Percentiles rank a stretch among this genome's conserved stretches.
Conservation (phyloP, 37 sponge, comb jelly and placozoan species). For the Chondrosia reniformis region DNA sequence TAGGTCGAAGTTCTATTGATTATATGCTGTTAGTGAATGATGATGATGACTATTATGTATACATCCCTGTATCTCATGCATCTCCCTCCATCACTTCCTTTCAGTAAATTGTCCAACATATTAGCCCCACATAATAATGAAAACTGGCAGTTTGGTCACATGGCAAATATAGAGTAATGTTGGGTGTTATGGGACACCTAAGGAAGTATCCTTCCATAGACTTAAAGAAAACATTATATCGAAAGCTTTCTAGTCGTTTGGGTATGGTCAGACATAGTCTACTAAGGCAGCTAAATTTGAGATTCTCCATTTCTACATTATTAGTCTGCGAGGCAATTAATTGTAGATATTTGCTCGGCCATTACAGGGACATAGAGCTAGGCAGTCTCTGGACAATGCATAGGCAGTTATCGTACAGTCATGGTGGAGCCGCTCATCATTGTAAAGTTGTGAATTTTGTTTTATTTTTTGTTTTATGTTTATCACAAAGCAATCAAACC, state of each 20-base stretch:
- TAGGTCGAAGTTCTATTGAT: too few relatives aligned
- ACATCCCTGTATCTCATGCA: too few relatives aligned
- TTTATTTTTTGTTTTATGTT: neutral
- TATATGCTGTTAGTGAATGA: too few relatives aligned
- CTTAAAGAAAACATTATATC: neutral
- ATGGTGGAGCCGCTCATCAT: too few relatives aligned
- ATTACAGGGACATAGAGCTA: neutral
- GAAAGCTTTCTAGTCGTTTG: neutral
- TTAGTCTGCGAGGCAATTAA: neutral
- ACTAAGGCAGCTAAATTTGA: neutral
- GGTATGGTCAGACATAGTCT: neutral
- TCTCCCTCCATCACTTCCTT: too few relatives aligned
- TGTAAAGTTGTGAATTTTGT: neutral
- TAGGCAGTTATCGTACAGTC: too few relatives aligned
- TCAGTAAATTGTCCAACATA: too few relatives aligned
- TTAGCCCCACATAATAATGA: too few relatives aligned
- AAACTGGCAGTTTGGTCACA: too few relatives aligned
- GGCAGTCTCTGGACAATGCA: neutral
- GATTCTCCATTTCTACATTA: neutral
- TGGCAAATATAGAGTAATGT: conserved; percentile 1
- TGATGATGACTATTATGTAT: too few relatives aligned
- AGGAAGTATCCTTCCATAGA: neutral
- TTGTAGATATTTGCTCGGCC: neutral
- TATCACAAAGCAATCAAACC: neutral
- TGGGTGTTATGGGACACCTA: neutral